Base-by-base conservation (phyloP, 2,797 vertebrate species). In the Heliangelus exortis region DNA sequence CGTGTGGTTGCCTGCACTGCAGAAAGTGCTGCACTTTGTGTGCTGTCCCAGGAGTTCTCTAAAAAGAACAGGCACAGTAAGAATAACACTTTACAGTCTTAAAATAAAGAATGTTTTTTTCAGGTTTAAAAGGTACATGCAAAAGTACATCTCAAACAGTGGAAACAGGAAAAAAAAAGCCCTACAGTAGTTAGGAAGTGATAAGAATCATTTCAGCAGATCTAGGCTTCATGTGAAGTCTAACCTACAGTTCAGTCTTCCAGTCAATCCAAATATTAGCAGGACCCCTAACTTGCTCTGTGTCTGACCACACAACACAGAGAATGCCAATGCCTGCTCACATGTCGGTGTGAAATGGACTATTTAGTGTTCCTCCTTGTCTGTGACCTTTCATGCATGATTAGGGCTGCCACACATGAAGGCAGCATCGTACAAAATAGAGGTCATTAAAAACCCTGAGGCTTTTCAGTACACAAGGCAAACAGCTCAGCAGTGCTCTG, bases 281-380 rank as follows among this genome's bases (percentile, higher is more conserved):
- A 79, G 34, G 47, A 41, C n/a, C 39, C 77, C 39, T 22, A 12
- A 6, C 47, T 79, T 65, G 10, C 33, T 36, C 39, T 20, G 15
- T 11, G 19, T 26, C 21, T 61, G 6, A 23, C 47, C 34, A 15
- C 21, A 7, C 0, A 0, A 57, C 16, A 7, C 15, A 41, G 31
- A 39, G 14, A 22, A 45, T 13, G 16, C 15, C 50, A 19, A 6
- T 1, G 20, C 47, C 63, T 43, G 43, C 67, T 34, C 25, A 31
- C 3, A 6, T 2, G 12, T 23, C 19, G 12, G 34, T 0, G 2
- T 8, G 45, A 62, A 74, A 23, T 1, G 2, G 31, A 74, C 62
- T 15, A 15, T 36, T 66, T 47, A 41, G 16, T 47, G 54, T 10
- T 80, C 45, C 71, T 66, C 84, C 63, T 71, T 11, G 2, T 45